These are phyloP conservation scores for Tetranychus cinnabarinus DNA, from an alignment of 1,140 invertebrate species.

Conservation along the genomic window DNA sequence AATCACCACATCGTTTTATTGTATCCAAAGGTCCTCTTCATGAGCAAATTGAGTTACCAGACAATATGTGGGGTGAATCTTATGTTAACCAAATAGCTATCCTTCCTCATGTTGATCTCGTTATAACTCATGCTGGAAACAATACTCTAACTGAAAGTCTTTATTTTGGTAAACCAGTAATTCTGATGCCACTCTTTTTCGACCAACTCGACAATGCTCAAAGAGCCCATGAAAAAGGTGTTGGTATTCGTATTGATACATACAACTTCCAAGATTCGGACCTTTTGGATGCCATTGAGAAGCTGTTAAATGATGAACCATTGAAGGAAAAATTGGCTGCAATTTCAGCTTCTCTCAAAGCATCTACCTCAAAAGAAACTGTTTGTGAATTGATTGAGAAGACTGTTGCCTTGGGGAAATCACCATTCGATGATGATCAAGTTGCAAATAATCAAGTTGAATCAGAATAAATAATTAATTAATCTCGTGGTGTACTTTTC, in stretches of 20 bases:
- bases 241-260: constrained; percentile 2
- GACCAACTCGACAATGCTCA: constrained; percentile 11
- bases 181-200: not conserved
- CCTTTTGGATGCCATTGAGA: not conserved
- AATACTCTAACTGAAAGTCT: not conserved
- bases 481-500: too few relatives aligned
- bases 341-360: not conserved
- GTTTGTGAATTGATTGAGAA: not conserved
- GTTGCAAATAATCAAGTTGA: too few relatives aligned
- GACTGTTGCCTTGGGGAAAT: not conserved
- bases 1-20: not conserved
- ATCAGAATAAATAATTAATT: too few relatives aligned
- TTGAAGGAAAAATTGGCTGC: not conserved
- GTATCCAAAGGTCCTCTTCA: not conserved
- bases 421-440: too few relatives aligned
- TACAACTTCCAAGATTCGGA: not conserved
- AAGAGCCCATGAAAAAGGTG: constrained; percentile 1
- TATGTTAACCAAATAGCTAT: constrained; percentile 2
- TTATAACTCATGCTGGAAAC: constrained; percentile 17
- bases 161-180: not conserved
- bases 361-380: not conserved
- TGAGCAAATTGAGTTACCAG: not conserved
- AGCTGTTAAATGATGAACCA: not conserved
- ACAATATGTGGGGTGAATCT: constrained; percentile 8
- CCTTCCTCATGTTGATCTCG: constrained; percentile 8